Percentiles rank a stretch among this genome's conserved stretches.
Evolutionary conservation across 1,140 invertebrate species (phyloP).

Genomic region (Hypsibius dujardini): DNA sequence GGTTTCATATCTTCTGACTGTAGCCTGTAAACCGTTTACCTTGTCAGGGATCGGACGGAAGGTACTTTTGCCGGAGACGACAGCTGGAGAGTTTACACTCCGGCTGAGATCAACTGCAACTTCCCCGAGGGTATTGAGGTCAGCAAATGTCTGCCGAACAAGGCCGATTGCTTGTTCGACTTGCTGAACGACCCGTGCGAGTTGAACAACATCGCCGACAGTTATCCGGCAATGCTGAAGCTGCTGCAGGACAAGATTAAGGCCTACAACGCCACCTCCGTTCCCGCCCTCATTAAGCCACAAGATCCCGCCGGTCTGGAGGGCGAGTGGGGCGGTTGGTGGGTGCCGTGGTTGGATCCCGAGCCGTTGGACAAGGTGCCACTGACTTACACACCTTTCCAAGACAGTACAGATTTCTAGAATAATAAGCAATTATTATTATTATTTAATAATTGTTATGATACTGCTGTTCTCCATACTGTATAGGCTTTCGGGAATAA

Average conservation of each 20-base stretch:
- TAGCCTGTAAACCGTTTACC: neutral
- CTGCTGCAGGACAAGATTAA: constrained; percentile 17
- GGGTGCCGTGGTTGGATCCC: constrained; percentile 10
- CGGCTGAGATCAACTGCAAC: neutral
- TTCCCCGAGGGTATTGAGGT: constrained; percentile 3
- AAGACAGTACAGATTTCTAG: no score
- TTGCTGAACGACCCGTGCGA: constrained; percentile 33
- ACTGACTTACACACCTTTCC: neutral
- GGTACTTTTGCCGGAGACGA: neutral
- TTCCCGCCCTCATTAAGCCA: neutral
- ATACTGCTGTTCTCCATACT: no score
- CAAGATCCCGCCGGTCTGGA: neutral
- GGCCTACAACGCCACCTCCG: neutral
- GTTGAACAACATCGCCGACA: constrained; percentile 28
- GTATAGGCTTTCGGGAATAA: no score
- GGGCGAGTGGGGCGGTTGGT: neutral
- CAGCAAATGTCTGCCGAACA: constrained; percentile 25
- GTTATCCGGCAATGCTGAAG: constrained; percentile 23
- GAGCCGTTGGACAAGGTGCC: neutral
- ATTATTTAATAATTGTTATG: no score
- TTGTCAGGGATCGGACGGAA: neutral
- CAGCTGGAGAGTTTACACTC: neutral
- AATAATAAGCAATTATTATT: no score
- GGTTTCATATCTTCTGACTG: neutral
- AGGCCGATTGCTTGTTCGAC: constrained; percentile 30